Evolutionary conservation across 2,113 vertebrate genomes (phyloP).

Genomic region (Pagrus major): DNA sequence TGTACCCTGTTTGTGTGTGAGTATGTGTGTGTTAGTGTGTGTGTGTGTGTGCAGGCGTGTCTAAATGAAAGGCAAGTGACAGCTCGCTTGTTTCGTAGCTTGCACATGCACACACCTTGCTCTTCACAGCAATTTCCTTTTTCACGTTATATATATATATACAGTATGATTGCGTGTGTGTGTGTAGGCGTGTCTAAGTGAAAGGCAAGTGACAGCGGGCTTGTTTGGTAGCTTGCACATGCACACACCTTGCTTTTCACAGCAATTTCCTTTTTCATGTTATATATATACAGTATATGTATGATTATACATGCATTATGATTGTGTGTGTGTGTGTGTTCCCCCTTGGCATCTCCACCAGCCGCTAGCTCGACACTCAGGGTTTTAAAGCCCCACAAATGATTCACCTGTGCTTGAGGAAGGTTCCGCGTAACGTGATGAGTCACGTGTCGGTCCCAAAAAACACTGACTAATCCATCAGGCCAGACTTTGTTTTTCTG

Average conservation of each 20-base stretch:
- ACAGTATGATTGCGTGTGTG: slow-evolving; percentile 7
- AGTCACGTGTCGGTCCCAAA: slow-evolving; percentile 46
- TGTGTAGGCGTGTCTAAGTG: slow-evolving; percentile 1
- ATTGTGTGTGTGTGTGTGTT: slow-evolving; percentile 5
- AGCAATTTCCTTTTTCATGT: slow-evolving; percentile 21
- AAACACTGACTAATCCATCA: slow-evolving; percentile 20
- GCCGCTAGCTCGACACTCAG: neutral
- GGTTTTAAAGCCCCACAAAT: slow-evolving; percentile 14
- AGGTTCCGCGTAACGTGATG: slow-evolving; percentile 42
- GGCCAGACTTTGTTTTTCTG: neutral
- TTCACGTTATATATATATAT: slow-evolving; percentile 25
- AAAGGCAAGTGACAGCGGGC: slow-evolving; percentile 5
- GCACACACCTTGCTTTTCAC: neutral
- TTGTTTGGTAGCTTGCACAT: slow-evolving; percentile 4
- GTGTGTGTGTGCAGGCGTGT: neutral
- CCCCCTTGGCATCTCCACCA: neutral
- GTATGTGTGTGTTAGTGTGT: slow-evolving; percentile 12
- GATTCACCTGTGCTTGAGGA: slow-evolving; percentile 22
- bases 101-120: neutral
- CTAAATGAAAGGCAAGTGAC: slow-evolving; percentile 20
- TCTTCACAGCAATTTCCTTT: slow-evolving; percentile 9
- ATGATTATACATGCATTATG: too few relatives aligned
- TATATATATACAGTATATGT: too few relatives aligned
- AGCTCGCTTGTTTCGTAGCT: slow-evolving; percentile 5
- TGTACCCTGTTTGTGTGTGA: neutral